These are phyloP conservation scores for Ctenopoma kingsleyae DNA, from an alignment of 2,797 vertebrate species.

Conservation along the genomic window DNA sequence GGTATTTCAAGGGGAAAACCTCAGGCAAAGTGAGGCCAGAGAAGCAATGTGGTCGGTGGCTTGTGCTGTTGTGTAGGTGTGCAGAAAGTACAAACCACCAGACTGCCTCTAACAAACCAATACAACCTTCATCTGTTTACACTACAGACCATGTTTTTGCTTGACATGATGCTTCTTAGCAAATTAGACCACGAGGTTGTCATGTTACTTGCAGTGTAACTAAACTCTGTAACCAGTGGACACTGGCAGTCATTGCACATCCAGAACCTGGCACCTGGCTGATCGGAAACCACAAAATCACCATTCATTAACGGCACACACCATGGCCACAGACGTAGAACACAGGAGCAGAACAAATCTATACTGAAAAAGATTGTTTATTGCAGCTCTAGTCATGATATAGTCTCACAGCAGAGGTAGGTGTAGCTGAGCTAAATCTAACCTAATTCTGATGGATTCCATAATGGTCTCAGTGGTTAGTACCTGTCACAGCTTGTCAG, in stretches of 20 bases:
- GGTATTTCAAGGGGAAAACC: constrained; percentile 75
- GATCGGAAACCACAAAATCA: constrained; percentile 64
- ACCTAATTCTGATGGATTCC: constrained; percentile 1
- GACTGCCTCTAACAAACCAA: constrained; percentile 51
- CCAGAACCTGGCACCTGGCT: constrained; percentile 52
- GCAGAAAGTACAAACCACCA: constrained; percentile 67
- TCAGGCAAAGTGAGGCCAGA: constrained; percentile 68
- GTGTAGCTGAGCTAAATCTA: not conserved
- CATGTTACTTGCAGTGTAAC: constrained; percentile 40
- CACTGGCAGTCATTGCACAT: constrained; percentile 53
- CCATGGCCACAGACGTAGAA: constrained; percentile 1
- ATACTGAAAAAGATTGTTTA: not conserved
- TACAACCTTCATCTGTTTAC: constrained; percentile 57
- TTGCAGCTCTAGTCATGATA: not conserved
- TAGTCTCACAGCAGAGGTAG: not conserved
- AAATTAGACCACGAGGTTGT: constrained; percentile 41
- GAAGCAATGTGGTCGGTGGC: constrained; percentile 77
- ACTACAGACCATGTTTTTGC: constrained; percentile 41
- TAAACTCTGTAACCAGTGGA: constrained; percentile 42
- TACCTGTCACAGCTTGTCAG: constrained; percentile 32
- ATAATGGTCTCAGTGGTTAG: constrained; percentile 1
- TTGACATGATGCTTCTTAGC: constrained; percentile 56
- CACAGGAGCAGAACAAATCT: constrained; percentile 3
- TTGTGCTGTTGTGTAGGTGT: constrained; percentile 72
- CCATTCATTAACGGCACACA: constrained; percentile 51